Evolutionary conservation across 2,113 vertebrate species (phyloP).

Genomic region (Tragelaphus imberbis): DNA sequence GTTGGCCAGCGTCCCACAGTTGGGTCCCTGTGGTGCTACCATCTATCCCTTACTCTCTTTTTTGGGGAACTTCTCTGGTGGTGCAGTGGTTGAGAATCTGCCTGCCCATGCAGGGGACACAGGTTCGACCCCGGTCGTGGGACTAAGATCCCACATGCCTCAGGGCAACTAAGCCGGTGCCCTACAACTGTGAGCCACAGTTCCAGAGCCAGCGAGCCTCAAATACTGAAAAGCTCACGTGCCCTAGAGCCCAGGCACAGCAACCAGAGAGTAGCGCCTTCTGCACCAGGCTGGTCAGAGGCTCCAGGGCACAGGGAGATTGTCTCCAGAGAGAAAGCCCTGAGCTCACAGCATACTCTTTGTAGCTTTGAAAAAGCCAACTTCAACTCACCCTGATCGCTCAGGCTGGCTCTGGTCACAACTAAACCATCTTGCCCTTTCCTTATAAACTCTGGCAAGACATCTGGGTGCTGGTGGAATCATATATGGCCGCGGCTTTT

Average conservation of each 20-base stretch:
- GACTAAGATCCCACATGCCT: background rate
- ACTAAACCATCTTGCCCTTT: background rate
- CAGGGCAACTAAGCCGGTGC: background rate
- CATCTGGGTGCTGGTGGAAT: background rate
- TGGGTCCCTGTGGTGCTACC: background rate
- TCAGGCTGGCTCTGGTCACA: background rate
- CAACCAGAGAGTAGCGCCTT: background rate
- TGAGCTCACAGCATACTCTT: background rate
- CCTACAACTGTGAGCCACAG: background rate
- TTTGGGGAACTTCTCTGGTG: background rate
- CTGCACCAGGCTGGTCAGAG: background rate
- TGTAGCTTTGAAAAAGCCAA: background rate
- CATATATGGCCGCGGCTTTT: background rate
- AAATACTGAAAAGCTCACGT: background rate
- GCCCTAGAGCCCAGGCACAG: background rate
- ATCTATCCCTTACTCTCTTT: background rate
- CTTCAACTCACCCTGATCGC: background rate
- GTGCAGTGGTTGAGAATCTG: background rate
- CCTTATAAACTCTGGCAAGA: background rate
- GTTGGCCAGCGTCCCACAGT: background rate
- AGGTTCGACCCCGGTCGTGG: background rate
- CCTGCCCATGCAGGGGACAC: background rate
- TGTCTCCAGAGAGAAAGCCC: background rate
- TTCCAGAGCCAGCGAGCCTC: background rate
- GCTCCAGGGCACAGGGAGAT: background rate